Evolutionary conservation across 1,140 invertebrate genomes (phyloP).

Genomic region (Papilio helenus): DNA sequence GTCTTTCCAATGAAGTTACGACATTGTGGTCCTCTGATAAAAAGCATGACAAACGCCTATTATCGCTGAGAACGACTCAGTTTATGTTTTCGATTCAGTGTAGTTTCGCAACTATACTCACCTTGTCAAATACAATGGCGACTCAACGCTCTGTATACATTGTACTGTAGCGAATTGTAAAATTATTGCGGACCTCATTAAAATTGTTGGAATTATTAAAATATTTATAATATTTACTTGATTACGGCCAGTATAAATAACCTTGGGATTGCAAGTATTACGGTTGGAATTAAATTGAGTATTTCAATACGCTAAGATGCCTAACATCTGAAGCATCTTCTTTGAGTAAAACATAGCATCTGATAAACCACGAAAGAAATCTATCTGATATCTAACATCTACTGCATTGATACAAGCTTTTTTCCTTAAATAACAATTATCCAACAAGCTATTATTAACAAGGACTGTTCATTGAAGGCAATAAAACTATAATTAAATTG

Average conservation of each 20-base stretch:
- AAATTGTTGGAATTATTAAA: background rate
- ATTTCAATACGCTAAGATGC: background rate
- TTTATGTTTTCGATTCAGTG: slow-evolving; percentile 48
- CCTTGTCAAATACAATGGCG: slow-evolving; percentile 54
- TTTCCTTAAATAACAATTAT: background rate
- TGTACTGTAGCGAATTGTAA: slow-evolving; percentile 47
- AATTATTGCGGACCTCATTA: slow-evolving; percentile 12
- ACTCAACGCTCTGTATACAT: slow-evolving; percentile 53
- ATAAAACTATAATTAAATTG: slow-evolving; percentile 10
- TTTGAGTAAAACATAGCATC: too few relatives aligned
- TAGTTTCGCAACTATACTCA: slow-evolving; percentile 50
- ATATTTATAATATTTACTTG: background rate
- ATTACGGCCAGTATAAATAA: background rate
- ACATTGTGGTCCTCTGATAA: slow-evolving; percentile 52
- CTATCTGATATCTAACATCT: background rate
- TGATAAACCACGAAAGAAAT: too few relatives aligned
- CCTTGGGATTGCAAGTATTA: too few relatives aligned
- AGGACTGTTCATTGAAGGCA: background rate
- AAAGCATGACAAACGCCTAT: slow-evolving; percentile 63
- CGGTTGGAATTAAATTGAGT: background rate
- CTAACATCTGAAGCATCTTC: too few relatives aligned
- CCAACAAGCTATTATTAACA: background rate
- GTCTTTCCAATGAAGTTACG: slow-evolving; percentile 41
- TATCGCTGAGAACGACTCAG: slow-evolving; percentile 54
- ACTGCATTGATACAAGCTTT: background rate